Conservation (phyloP, 2,888 invertebrate genomes). For the Cantharis rufa region DNA sequence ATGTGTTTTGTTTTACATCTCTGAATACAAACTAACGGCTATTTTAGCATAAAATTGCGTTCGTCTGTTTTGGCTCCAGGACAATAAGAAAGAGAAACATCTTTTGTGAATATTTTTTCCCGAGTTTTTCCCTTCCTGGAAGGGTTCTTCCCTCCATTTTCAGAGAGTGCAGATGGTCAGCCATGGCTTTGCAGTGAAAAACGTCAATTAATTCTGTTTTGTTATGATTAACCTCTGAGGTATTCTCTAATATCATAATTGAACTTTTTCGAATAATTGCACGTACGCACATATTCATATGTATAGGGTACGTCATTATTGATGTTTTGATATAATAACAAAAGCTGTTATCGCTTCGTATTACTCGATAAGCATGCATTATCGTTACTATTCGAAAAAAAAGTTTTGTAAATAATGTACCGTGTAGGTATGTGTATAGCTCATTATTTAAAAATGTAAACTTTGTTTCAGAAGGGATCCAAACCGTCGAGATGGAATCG, state of each 20-base stretch:
- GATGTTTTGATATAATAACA: background rate
- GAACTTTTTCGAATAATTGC: background rate
- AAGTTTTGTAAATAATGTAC: background rate
- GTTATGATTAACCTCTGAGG: background rate
- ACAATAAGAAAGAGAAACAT: background rate
- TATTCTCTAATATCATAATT: background rate
- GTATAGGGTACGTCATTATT: background rate
- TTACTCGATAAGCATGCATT: background rate
- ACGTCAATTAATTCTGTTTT: background rate
- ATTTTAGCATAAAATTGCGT: background rate
- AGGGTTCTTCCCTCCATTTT: too few relatives aligned
- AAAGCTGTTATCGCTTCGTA: background rate
- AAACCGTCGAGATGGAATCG: background rate
- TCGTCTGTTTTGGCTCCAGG: background rate
- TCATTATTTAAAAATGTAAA: background rate
- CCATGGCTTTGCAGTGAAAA: background rate
- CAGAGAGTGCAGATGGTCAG: background rate
- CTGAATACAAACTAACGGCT: background rate
- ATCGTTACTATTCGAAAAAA: background rate
- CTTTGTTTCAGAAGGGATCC: background rate
- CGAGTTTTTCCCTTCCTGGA: too few relatives aligned
- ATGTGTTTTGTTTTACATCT: constrained; percentile 5
- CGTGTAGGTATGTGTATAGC: background rate
- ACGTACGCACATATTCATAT: background rate
- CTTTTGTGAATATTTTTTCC: too few relatives aligned